phyloP scores from a whole-genome alignment of 2,113 vertebrate species.

The Brevimyrus niger region DNA sequence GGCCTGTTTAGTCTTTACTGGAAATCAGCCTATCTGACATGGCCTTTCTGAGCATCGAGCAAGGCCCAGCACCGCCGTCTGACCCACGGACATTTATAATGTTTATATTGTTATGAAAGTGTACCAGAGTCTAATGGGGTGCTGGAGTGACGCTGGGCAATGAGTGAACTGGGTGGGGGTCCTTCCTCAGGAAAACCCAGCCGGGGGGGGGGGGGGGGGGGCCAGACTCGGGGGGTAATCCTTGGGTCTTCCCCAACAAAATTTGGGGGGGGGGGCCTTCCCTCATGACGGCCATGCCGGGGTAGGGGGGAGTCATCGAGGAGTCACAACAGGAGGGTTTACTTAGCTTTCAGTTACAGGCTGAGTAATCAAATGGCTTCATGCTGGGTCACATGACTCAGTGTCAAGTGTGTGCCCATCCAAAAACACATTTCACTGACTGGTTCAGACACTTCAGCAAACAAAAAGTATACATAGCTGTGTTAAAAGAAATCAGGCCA shows the following conservation, averaged over 20 bases:
- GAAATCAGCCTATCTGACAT: background rate
- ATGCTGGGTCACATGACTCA: background rate
- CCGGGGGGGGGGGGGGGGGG: background rate
- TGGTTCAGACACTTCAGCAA: background rate
- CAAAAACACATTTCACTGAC: background rate
- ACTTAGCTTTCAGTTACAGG: background rate
- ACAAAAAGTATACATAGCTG: background rate
- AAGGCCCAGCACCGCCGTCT: background rate
- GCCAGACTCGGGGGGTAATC: background rate
- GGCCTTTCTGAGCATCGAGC: background rate
- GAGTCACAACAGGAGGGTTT: background rate
- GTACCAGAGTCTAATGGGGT: background rate
- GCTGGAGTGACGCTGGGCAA: background rate
- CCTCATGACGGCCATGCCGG: background rate
- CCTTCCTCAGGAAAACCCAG: background rate
- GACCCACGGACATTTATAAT: background rate
- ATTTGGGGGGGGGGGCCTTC: background rate
- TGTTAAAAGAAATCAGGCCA: background rate
- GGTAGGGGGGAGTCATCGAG: background rate
- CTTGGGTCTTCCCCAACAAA: background rate
- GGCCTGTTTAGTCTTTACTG: constrained; percentile 7
- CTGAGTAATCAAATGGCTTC: background rate
- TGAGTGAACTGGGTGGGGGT: background rate
- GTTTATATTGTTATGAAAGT: background rate
- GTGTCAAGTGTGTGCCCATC: background rate